Evolutionary conservation across 1,140 invertebrate species (phyloP), one percentile per base, ranked within the genome.

Genomic region (Heterodera schachtii): DNA sequence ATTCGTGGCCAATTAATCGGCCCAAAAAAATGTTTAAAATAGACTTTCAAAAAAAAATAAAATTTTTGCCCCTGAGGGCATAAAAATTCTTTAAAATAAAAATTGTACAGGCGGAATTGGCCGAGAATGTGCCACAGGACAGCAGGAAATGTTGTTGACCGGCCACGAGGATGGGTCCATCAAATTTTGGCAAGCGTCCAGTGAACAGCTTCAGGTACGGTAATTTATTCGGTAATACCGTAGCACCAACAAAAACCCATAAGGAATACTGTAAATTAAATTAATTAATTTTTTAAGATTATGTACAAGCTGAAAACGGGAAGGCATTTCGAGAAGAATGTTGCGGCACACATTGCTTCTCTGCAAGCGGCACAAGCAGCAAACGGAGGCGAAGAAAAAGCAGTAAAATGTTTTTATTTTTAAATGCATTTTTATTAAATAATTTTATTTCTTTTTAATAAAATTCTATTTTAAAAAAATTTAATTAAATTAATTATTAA

Each of bases 251-350:
- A 11, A 11, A 19, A 1, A 60, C 70, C 13, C 13, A 13, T 73
- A 44, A 19, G 47, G 49, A 3, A 2, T 73, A 13, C 1, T 9
- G 8, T 7, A n/a, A 47, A 73, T 73, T 21, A 73, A 3, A 46
- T 73, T 73, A 3, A 9, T 9, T 9, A 4, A 73, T 46, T 16
- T 21, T 75, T 49, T 44, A 75, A 60, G 76, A 31, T 78, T 82
- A 93, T 99, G 86, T 98, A 98, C 92, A 98, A 98, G 93, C 91
- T 98, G 87, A 98, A 98, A 92, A 97, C 96, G 88, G 94, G 95
- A 77, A 97, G 97, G 90, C 93, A 96, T 75, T 97, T 97, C 92
- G 94, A 97, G 90, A 93, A 94, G 88, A 60, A 1, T 19, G 16
- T 19, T 60, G 57, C 57, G 13, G n/a, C n/a, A n/a, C 57, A 60